phyloP scores from a whole-genome alignment of 2,888 invertebrate species.

The Hanleya hanleyi region DNA sequence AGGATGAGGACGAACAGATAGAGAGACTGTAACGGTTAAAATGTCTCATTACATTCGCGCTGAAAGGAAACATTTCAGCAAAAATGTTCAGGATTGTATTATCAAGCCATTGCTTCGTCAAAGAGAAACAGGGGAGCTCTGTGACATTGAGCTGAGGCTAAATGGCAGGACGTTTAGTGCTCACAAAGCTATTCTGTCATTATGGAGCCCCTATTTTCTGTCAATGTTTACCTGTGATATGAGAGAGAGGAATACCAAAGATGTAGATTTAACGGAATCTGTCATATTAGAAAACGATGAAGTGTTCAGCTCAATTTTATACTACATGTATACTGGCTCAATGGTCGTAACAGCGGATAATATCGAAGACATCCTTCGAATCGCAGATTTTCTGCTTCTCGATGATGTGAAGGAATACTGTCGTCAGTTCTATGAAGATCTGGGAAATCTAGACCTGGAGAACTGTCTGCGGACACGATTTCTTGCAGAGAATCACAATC shows the following conservation, averaged over 20 bases:
- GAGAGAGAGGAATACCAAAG: constrained; percentile 60
- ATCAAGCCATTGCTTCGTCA: constrained; percentile 63
- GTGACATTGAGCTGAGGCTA: constrained; percentile 62
- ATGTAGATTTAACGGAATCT: constrained; percentile 66
- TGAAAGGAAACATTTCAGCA: constrained; percentile 60
- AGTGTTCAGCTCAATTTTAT: constrained; percentile 61
- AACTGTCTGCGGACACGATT: constrained; percentile 64
- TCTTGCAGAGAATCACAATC: constrained; percentile 65
- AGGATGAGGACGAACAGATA: too few relatives aligned
- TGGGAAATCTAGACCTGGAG: constrained; percentile 66
- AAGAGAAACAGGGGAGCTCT: constrained; percentile 66
- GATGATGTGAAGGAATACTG: constrained; percentile 70
- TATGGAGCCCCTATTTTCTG: constrained; percentile 69
- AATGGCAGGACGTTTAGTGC: constrained; percentile 58
- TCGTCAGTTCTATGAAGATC: constrained; percentile 63
- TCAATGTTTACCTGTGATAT: constrained; percentile 71
- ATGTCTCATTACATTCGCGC: constrained; percentile 68
- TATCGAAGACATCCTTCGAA: constrained; percentile 63
- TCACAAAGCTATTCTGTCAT: constrained; percentile 64
- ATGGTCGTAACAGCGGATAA: constrained; percentile 59
- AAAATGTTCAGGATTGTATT: constrained; percentile 59
- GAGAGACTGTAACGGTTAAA: too few relatives aligned
- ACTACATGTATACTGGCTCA: constrained; percentile 68
- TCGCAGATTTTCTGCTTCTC: constrained; percentile 67
- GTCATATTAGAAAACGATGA: constrained; percentile 60